Conservation (phyloP, 2,888 invertebrate genomes). For the Agonopterix heracliana region DNA sequence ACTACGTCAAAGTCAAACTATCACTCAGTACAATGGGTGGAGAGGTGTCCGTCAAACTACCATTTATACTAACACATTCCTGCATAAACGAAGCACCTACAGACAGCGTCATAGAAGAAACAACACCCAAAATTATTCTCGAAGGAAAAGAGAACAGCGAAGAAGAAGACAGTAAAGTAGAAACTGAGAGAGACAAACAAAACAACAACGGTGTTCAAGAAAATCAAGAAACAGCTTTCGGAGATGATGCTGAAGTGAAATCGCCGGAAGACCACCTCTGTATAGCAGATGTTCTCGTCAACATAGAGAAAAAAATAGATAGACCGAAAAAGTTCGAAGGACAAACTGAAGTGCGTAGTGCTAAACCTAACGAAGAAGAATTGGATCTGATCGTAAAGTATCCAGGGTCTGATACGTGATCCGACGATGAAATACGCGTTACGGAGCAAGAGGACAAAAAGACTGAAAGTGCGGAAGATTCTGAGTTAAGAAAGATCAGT, state of each 20-base stretch:
- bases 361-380: slow-evolving; percentile 60
- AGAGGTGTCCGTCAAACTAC: slow-evolving; percentile 85
- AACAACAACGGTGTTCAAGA: slow-evolving; percentile 47
- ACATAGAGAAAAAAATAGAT: slow-evolving; percentile 63
- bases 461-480: slow-evolving; percentile 45
- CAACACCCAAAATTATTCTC: slow-evolving; percentile 63
- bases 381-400: slow-evolving; percentile 68
- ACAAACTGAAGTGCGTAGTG: slow-evolving; percentile 47
- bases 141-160: slow-evolving; percentile 67
- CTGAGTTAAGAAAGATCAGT: slow-evolving; percentile 33
- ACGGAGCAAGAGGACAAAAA: slow-evolving; percentile 39
- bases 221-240: slow-evolving; percentile 34
- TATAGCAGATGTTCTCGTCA: slow-evolving; percentile 62
- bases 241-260: slow-evolving; percentile 43
- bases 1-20: slow-evolving; percentile 92
- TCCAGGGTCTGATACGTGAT: slow-evolving; percentile 71
- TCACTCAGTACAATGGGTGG: slow-evolving; percentile 88
- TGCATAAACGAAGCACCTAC: slow-evolving; percentile 78
- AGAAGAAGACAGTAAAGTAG: slow-evolving; percentile 56
- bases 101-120: slow-evolving; percentile 70
- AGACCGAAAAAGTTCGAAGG: slow-evolving; percentile 58
- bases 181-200: slow-evolving; percentile 51
- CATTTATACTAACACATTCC: slow-evolving; percentile 87
- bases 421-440: slow-evolving; percentile 53
- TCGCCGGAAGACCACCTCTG: slow-evolving; percentile 53